Conservation (phyloP, 2,888 invertebrate genomes). For the Brenthis ino region DNA sequence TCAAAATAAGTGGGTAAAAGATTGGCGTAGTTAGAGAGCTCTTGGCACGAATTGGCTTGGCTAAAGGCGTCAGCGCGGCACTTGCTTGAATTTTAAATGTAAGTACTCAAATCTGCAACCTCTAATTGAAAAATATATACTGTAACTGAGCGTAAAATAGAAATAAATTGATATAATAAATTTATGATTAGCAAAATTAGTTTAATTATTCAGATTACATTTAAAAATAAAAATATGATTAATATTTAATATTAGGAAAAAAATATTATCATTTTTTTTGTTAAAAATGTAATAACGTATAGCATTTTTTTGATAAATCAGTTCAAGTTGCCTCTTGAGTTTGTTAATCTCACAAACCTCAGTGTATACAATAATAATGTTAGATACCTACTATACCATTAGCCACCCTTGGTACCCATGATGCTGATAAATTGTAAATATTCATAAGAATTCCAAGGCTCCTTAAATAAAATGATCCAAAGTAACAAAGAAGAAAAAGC, state of each 20-base stretch:
- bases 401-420: not conserved
- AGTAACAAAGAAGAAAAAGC: constrained; percentile 24
- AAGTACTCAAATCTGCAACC: not conserved
- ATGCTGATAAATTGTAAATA: constrained; percentile 5
- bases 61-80: not conserved
- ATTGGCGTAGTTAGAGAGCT: constrained; percentile 2
- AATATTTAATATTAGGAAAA: too few relatives aligned
- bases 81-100: not conserved
- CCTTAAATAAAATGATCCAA: not conserved
- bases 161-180: not conserved
- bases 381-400: too few relatives aligned
- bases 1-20: not conserved
- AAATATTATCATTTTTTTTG: too few relatives aligned
- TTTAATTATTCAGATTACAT: too few relatives aligned
- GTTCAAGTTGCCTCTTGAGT: too few relatives aligned
- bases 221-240: too few relatives aligned
- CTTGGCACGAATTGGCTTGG: constrained; percentile 6
- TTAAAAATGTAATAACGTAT: too few relatives aligned
- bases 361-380: too few relatives aligned
- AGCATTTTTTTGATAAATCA: too few relatives aligned
- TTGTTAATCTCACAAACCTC: too few relatives aligned
- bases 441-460: not conserved
- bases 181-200: too few relatives aligned
- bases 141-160: not conserved
- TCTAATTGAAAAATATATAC: not conserved